Evolutionary conservation across 2,113 vertebrate genomes (phyloP).

Genomic region (Bagarius yarrelli): DNA sequence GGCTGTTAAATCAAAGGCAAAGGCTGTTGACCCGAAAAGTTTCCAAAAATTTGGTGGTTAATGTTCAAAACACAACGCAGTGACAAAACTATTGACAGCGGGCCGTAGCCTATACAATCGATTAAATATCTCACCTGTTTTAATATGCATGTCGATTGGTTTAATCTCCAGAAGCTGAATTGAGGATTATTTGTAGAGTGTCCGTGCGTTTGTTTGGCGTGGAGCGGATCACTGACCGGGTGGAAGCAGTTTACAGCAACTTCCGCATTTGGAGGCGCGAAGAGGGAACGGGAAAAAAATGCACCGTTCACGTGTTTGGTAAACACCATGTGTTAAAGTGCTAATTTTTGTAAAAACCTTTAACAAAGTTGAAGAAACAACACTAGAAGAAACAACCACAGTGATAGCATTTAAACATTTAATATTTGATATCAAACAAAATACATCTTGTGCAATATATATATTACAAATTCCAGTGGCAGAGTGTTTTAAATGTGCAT

Average conservation of each 20-base stretch:
- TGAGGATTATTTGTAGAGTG: conserved; percentile 46
- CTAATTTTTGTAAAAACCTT: no score
- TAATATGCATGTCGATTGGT: conserved; percentile 73
- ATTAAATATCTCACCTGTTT: conserved; percentile 63
- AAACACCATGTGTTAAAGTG: not conserved
- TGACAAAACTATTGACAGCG: not conserved
- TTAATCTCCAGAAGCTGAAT: conserved; percentile 32
- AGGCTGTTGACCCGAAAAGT: conserved; percentile 6
- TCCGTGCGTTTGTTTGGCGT: conserved; percentile 54
- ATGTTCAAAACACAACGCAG: not conserved
- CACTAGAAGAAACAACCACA: no score
- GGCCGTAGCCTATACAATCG: not conserved
- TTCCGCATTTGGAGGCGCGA: conserved; percentile 62
- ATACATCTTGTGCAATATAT: no score
- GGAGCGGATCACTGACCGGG: conserved; percentile 60
- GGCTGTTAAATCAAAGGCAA: conserved; percentile 52
- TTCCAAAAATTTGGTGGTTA: not conserved
- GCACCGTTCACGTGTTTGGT: not conserved
- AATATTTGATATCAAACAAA: no score
- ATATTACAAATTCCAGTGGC: no score
- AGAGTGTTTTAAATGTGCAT: no score
- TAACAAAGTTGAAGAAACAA: no score
- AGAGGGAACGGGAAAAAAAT: conserved; percentile 49
- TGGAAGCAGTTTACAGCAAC: conserved; percentile 44
- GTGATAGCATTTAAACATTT: no score